Base-by-base conservation (phyloP, 2,888 invertebrate genomes). In the Himalopsyche anomala region DNA sequence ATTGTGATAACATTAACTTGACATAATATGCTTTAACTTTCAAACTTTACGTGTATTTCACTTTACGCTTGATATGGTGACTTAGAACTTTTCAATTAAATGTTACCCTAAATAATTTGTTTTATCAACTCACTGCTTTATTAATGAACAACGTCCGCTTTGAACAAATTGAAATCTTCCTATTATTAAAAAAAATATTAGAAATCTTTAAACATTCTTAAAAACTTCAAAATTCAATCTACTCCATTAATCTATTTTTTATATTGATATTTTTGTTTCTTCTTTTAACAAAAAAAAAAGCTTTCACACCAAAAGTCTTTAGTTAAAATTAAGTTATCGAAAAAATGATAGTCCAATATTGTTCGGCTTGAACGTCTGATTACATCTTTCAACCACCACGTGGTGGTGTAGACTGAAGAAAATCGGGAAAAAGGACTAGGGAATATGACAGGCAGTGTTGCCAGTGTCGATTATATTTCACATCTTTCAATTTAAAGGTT, bases 391-490 rank as follows among this genome's bases (percentile, higher is more conserved):
- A 11, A 62, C 19, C 62, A 28, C 62, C 62, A 62, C 62, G 62
- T 62, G 62, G 62, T 62, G 28, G n/a, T 8, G 19, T 62, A 11
- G 62, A 62, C 62, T 62, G 11, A 62, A 19, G 28, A 28, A 62
- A 19, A 19, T 62, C 62, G 28, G 62, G 19, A 62, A 62, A 28
- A 3, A 3, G 62, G 62, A 62, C 19, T 62, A 19, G 62, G 19
- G 62, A 62, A 62, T 62, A 62, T 28, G 62, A 62, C 11, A 62
- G n/a, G 11, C 62, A 28, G 62, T 62, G 62, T 62, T 62, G 62
- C 62, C 62, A 62, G 28, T 19, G 19, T 19, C 62, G 62, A 62
- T 9, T 2, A 2, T 6, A 62, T 12, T 62, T 62, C 19, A 2
- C 5, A 62, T 62, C 2, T n/a, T 15, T 5, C 9, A 56, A 62